Base-by-base conservation (phyloP, 2,113 vertebrate genomes). In the Myotis brandtii region DNA sequence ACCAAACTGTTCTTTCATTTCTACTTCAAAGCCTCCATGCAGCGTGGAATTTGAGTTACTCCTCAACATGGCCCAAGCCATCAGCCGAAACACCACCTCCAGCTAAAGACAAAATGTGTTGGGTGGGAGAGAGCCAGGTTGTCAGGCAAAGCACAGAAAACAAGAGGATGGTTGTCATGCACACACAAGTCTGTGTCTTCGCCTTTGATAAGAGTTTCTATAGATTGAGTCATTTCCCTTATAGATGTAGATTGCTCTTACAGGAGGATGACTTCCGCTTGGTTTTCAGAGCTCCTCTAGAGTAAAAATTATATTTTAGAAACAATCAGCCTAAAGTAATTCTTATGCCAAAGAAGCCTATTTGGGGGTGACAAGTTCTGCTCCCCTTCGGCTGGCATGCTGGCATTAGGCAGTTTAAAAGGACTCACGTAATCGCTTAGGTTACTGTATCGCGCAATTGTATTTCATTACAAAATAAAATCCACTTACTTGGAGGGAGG, bases 1-100 rank as follows among this genome's bases (percentile, higher is more conserved):
- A 0, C 73, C 83, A 43, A 85, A 80, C 21, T 83, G 40, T 75
- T 88, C 76, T 96, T 97, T 97, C 66, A n/a, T 62, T 97, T 50
- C 23, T 12, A 89, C 84, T 93, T 96, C 87, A 69, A 34, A 27
- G 75, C 14, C 66, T 11, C 75, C 25, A 23, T 11, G 66, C 7
- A 67, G 91, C 23, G 9, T 2, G 50, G 67, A 81, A 52, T 48
- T 0, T 6, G 25, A 73, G 34, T 54, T 66, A 10, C 20, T 32
- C 50, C 52, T 62, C 62, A 21, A 82, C 43, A 82, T 27, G 25
- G 43, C 67, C 27, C 34, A 52, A 81, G 76, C 21, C 75, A 11
- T 62, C 34, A 52, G 46, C 20, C 73, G 37, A 52, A 88, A 66
- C 27, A 43, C 11, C 18, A n/a, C n/a, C 34, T 89, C 67, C 56